Evolutionary conservation across 2,888 invertebrate species (phyloP), one percentile per base, ranked within the genome.

Genomic region (Myathropa florea): DNA sequence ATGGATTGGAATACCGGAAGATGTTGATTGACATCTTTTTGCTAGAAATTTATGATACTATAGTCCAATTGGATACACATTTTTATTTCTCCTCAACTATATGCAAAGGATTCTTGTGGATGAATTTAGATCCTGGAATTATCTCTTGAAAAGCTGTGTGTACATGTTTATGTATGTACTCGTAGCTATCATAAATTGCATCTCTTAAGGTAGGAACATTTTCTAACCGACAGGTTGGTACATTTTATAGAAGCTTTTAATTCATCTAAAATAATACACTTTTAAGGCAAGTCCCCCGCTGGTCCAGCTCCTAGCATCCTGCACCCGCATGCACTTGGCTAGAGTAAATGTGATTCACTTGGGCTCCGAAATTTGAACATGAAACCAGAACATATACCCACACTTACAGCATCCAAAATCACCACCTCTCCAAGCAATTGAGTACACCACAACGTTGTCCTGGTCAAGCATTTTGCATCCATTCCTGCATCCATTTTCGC

Each of bases 391-490:
- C 64, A 64, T 57, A 79, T 73, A 70, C 73, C 79, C 64, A 64
- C 68, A 63, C 55, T 23, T 70, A 64, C 64, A 59, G 46, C 79
- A 63, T 26, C 71, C 36, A 46, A 83, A 73, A 83, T 73, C 68
- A 73, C 83, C 83, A 70, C 79, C 53, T 53, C 63, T 46, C 63
- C 46, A 73, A 53, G 60, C 67, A 77, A 61, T 65, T 70, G 65
- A 73, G 75, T 80, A 26, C 60, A 24, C 83, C 80, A 75, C 75
- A 83, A 83, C 68, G 59, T 81, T 71, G 65, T 77, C 84, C 76
- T 72, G 81, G 67, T 68, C 76, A 71, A 84, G 70, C 76, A 65
- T 71, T 71, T 71, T 81, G 71, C 80, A 84, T 77, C 63, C 71
- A 81, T 71, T 70, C 39, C n/a, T 30, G 30, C 30, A 6, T 46